Evolutionary conservation across 2,113 vertebrate genomes (phyloP), one percentile per base, ranked within the genome.

Genomic region (Sturnira hondurensis): DNA sequence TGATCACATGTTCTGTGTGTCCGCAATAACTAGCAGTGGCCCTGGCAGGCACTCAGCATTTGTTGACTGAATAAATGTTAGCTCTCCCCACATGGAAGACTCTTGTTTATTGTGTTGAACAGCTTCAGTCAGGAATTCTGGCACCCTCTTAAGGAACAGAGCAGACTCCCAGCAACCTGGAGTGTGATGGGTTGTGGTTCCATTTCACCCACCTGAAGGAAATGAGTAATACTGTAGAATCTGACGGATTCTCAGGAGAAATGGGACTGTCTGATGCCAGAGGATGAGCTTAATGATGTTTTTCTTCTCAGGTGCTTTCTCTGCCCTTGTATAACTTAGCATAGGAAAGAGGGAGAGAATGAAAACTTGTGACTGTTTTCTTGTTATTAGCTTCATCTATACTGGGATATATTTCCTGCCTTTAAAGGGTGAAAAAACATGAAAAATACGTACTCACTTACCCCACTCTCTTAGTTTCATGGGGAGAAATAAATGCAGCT

Each of bases 1-100:
- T 1, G 0, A 43, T 28, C 33, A 41, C 15, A 19, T 41, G 45
- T 76, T 76, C 94, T 33, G 0, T 95, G 58, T 43, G 1, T 78
- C 67, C 65, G n/a, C 10, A 7, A 15, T 0, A 4, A 61, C 61
- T 43, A 33, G 81, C 14, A 26, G 45, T 88, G 81, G 47, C 52
- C 43, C 28, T 82, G 15, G 70, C 67, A 63, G 24, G 73, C 9
- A 47, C 10, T 36, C 61, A 4, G 1, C 6, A 0, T 93, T 86
- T 95, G 67, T 74, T 41, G 45, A 78, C 0, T 63, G 58, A 96
- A 97, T 97, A 96, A 97, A 96, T 54, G 43, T 92, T 81, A 56
- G 20, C n/a, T 54, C 36, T 94, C 81, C 33, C 65, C 85, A 41
- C 45, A 24, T 50, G 45, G 91, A 82, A 63, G 88, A 71, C 90